A percentile compares a stretch with the other conserved stretches of the same genome.
These are phyloP conservation scores for Dinoponera quadriceps DNA, from an alignment of 1,140 invertebrate genomes.

Conservation along the genomic window DNA sequence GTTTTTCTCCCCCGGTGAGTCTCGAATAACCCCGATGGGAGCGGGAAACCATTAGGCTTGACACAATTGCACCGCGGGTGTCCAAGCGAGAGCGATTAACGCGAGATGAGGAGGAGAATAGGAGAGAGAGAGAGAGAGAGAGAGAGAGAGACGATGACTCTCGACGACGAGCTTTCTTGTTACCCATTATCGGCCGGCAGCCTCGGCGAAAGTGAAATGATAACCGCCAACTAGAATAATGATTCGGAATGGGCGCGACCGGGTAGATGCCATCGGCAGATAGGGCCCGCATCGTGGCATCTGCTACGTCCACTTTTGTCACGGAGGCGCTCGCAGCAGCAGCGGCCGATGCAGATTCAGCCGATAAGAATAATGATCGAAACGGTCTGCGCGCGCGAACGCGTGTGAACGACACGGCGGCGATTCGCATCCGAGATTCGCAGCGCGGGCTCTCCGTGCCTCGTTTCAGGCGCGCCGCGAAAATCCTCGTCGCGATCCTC, in stretches of 20 bases:
- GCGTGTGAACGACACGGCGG: conserved; percentile 46
- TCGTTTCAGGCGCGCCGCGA: background rate
- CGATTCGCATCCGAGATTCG: conserved; percentile 25
- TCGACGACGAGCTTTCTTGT: conserved; percentile 37
- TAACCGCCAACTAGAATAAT: conserved; percentile 75
- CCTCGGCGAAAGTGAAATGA: conserved; percentile 77
- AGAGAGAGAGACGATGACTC: background rate
- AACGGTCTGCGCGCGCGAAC: conserved; percentile 27
- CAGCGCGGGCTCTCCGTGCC: too few relatives aligned
- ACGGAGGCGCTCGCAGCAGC: conserved; percentile 15
- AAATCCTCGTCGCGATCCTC: background rate
- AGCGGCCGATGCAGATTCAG: conserved; percentile 59
- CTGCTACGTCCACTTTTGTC: conserved; percentile 62
- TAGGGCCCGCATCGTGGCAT: conserved; percentile 74
- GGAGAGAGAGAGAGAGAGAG: background rate
- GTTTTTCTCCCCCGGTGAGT: conserved; percentile 7
- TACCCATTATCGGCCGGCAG: conserved; percentile 67
- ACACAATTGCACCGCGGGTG: conserved; percentile 79
- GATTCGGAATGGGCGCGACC: conserved; percentile 74
- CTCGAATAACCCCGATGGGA: conserved; percentile 40
- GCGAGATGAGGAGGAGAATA: conserved; percentile 18
- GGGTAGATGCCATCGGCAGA: conserved; percentile 65
- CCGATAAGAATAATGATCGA: conserved; percentile 66
- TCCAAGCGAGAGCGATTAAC: conserved; percentile 41
- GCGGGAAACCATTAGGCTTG: conserved; percentile 75